Evolutionary conservation across 1,140 invertebrate genomes (phyloP).

Genomic region (Drosophila murphyi): DNA sequence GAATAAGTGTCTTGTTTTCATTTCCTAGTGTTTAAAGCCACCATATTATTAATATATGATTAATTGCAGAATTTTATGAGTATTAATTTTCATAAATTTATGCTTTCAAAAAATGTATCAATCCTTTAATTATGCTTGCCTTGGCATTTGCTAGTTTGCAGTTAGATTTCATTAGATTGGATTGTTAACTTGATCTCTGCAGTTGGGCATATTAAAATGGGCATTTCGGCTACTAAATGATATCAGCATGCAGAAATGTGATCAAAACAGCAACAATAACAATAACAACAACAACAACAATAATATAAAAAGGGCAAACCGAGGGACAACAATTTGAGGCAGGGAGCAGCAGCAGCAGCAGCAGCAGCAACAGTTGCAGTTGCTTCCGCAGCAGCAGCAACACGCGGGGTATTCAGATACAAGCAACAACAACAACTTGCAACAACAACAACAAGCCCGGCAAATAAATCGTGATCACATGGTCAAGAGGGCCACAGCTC

Average conservation of each 20-base stretch:
- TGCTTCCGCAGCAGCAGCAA: constrained; percentile 63
- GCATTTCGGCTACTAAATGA: constrained; percentile 23
- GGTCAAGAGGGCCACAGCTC: constrained; percentile 71
- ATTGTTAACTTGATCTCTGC: neutral
- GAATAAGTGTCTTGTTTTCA: neutral
- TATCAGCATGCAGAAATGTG: constrained; percentile 33
- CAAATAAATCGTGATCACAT: constrained; percentile 84
- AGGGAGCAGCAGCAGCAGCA: constrained; percentile 26
- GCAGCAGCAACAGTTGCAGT: constrained; percentile 48
- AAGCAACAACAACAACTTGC: constrained; percentile 52
- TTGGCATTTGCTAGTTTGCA: neutral
- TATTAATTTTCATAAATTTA: neutral
- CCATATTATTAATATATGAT: too few species aligned
- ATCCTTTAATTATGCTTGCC: neutral
- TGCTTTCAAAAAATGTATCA: neutral
- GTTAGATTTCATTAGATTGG: neutral
- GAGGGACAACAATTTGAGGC: constrained; percentile 17
- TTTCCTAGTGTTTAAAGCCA: too few species aligned
- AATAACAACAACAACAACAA: constrained; percentile 5
- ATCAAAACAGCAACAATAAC: constrained; percentile 28
- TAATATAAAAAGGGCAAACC: constrained; percentile 6
- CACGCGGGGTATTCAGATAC: constrained; percentile 71
- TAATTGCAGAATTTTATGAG: too few species aligned
- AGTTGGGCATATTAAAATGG: constrained; percentile 27
- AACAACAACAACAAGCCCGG: constrained; percentile 57